Percentiles rank a stretch among this genome's conserved stretches.
phyloP scores from a whole-genome alignment of 2,797 vertebrate genomes.

The Clarias laeviceps region DNA sequence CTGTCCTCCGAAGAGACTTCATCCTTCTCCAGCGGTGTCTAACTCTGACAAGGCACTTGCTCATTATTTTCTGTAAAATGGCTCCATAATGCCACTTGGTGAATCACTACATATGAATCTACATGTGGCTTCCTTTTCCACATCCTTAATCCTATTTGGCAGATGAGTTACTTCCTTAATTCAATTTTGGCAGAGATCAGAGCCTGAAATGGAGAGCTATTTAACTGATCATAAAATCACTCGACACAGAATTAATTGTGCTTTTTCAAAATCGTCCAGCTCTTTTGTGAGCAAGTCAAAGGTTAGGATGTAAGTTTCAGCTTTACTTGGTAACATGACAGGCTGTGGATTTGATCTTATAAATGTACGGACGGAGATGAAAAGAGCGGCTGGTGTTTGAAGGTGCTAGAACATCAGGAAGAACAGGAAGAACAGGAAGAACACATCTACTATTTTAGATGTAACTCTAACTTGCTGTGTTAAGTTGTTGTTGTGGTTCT shows the following conservation, averaged over 20 bases:
- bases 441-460: too few relatives aligned
- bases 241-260: neutral
- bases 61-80: slow-evolving; percentile 11
- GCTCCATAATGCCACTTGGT: neutral
- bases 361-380: neutral
- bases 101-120: neutral
- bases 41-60: neutral
- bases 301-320: neutral
- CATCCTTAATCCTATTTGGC: neutral
- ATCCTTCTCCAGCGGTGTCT: neutral
- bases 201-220: neutral
- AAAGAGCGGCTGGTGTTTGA: neutral
- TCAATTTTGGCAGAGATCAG: neutral
- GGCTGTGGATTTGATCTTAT: neutral
- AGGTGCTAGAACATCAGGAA: neutral
- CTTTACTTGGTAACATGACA: neutral
- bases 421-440: neutral
- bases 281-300: neutral
- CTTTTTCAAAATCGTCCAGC: neutral
- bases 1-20: neutral
- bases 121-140: neutral
- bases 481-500: too few relatives aligned
- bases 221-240: neutral
- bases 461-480: neutral
- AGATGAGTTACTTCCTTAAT: slow-evolving; percentile 12